A percentile compares a stretch with the other conserved stretches of the same genome.
phyloP scores from a whole-genome alignment of 2,888 invertebrate species.

The Sicus ferrugineus region DNA sequence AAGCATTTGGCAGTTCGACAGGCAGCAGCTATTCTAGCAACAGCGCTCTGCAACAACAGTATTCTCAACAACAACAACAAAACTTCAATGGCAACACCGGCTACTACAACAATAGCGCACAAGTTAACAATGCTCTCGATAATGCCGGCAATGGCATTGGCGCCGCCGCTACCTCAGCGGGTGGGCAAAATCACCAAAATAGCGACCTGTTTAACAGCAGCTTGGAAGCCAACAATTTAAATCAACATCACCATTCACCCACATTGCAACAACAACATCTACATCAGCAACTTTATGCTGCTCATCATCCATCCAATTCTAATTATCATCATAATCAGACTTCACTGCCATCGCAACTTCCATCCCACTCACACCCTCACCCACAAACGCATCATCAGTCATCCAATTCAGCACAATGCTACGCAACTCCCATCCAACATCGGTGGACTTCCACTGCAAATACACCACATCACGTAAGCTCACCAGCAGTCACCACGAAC shows the following conservation, averaged over 20 bases:
- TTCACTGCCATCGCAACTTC: constrained; percentile 33
- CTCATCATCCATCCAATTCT: constrained; percentile 29
- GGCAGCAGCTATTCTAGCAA: constrained; percentile 29
- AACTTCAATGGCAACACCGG: constrained; percentile 37
- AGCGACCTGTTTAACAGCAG: constrained; percentile 18
- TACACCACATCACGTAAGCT: constrained; percentile 30
- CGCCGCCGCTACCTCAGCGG: constrained; percentile 19
- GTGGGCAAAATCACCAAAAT: constrained; percentile 25
- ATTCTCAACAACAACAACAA: constrained; percentile 38
- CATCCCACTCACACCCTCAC: constrained; percentile 30
- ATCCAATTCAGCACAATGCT: constrained; percentile 25
- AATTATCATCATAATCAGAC: constrained; percentile 39
- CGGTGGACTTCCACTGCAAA: constrained; percentile 19
- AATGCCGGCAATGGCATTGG: constrained; percentile 31
- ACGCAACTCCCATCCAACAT: constrained; percentile 21
- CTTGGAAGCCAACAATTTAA: constrained; percentile 25
- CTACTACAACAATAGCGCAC: constrained; percentile 41
- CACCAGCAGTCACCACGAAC: constrained; percentile 20
- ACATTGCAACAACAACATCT: constrained; percentile 35
- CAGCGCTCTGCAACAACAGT: constrained; percentile 38
- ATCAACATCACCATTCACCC: constrained; percentile 28
- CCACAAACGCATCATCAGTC: constrained; percentile 33
- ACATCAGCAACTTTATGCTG: constrained; percentile 36
- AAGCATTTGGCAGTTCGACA: constrained; percentile 52
- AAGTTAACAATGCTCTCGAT: constrained; percentile 29